Evolutionary conservation across 2,113 vertebrate genomes (phyloP).

Genomic region (Ageneiosus marmoratus): DNA sequence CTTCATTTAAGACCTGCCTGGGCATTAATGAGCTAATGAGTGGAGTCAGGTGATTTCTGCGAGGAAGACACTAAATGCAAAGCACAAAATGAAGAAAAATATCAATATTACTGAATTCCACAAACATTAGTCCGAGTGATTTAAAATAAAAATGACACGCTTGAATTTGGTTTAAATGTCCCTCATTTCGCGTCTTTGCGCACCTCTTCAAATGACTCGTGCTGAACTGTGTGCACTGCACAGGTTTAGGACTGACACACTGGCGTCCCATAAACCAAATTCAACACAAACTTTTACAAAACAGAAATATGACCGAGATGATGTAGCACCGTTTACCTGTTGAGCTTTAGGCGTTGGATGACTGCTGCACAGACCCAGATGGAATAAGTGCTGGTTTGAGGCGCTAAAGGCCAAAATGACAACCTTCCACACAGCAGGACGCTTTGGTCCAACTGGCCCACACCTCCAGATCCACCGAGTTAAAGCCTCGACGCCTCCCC

Average conservation of each 20-base stretch:
- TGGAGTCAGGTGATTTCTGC: neutral
- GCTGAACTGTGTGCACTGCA: neutral
- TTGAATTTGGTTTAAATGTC: neutral
- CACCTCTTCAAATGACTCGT: neutral
- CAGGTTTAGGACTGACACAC: neutral
- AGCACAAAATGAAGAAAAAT: too few species aligned
- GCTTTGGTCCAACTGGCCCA: neutral
- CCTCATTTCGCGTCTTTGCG: neutral
- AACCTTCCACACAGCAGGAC: slow-evolving; percentile 1
- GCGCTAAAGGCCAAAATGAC: neutral
- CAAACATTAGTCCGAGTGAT: neutral
- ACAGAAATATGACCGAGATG: neutral
- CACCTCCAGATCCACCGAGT: neutral
- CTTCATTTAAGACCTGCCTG: neutral
- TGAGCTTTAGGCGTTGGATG: neutral
- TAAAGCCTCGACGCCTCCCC: slow-evolving; percentile 41
- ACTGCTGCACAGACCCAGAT: neutral
- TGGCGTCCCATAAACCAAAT: neutral
- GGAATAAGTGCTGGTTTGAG: neutral
- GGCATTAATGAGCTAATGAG: neutral
- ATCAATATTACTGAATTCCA: neutral
- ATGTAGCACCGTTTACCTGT: slow-evolving; percentile 18
- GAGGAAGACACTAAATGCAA: neutral
- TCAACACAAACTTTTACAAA: neutral
- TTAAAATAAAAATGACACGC: neutral